These are phyloP conservation scores for Melanotaenia nigrans DNA, from an alignment of 2,797 vertebrate species.

Conservation along the genomic window DNA sequence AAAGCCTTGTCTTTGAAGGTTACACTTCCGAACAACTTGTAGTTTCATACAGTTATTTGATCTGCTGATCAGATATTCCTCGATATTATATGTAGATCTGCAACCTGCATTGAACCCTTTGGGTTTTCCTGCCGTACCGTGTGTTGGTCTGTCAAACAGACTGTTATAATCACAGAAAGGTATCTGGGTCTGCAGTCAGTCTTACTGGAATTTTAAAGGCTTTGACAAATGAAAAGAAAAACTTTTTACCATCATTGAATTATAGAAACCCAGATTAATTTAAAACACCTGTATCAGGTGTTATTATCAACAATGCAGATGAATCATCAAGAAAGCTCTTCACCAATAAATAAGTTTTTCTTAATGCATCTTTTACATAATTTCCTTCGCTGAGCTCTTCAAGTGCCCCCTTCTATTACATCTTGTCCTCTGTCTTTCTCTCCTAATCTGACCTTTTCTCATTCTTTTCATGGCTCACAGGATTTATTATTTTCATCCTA, in stretches of 20 bases:
- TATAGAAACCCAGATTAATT: neutral
- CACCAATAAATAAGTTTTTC: neutral
- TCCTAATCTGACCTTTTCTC: conserved; percentile 24
- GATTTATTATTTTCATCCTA: neutral
- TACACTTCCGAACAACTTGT: neutral
- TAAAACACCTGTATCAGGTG: neutral
- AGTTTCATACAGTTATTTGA: neutral
- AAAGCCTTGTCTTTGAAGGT: neutral
- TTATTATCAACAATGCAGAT: neutral
- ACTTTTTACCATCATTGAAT: neutral
- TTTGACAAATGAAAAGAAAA: neutral
- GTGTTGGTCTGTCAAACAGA: neutral
- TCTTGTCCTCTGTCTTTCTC: conserved; percentile 5
- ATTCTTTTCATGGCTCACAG: conserved; percentile 3
- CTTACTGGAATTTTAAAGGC: neutral
- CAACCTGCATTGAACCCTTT: neutral
- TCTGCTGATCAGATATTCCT: neutral
- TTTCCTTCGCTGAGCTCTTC: neutral
- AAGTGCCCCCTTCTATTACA: neutral
- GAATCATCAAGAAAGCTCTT: neutral
- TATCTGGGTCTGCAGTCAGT: neutral
- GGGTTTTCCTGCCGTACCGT: neutral
- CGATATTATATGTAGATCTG: neutral
- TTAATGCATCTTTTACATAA: neutral
- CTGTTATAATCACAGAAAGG: neutral